Evolutionary conservation across 1,140 invertebrate genomes (phyloP).

Genomic region (Megathymus violae): DNA sequence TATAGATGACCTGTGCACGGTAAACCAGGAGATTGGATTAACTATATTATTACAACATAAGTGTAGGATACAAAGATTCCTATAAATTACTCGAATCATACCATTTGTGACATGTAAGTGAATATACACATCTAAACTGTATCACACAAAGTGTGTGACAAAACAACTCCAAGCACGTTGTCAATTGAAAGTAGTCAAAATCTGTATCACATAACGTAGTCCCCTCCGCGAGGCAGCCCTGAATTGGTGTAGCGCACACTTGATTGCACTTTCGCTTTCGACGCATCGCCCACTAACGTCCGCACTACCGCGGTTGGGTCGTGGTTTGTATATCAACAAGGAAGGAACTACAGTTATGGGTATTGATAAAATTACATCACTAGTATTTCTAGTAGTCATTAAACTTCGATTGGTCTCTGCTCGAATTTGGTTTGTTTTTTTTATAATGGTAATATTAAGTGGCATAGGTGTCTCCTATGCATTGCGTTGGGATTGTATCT

Average conservation of each 20-base stretch:
- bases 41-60: no score
- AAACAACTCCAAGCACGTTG: background rate
- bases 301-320: slow-evolving; percentile 14
- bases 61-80: no score
- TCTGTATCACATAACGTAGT: slow-evolving; percentile 2
- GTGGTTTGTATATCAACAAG: slow-evolving; percentile 20
- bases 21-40: no score
- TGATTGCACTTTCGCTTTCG: slow-evolving; percentile 65
- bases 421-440: no score
- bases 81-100: no score
- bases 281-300: slow-evolving; percentile 31
- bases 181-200: slow-evolving; percentile 27
- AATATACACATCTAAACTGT: background rate
- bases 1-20: no score
- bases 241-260: slow-evolving; percentile 33
- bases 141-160: background rate
- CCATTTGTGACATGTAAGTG: no score
- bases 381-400: background rate
- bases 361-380: slow-evolving; percentile 16
- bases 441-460: no score
- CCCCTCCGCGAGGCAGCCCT: slow-evolving; percentile 21
- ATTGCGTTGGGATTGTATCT: no score
- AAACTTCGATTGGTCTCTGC: no score
- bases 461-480: no score
- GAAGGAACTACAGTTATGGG: slow-evolving; percentile 11